phyloP scores from a whole-genome alignment of 2,797 vertebrate genomes.

The Hirundo rustica region DNA sequence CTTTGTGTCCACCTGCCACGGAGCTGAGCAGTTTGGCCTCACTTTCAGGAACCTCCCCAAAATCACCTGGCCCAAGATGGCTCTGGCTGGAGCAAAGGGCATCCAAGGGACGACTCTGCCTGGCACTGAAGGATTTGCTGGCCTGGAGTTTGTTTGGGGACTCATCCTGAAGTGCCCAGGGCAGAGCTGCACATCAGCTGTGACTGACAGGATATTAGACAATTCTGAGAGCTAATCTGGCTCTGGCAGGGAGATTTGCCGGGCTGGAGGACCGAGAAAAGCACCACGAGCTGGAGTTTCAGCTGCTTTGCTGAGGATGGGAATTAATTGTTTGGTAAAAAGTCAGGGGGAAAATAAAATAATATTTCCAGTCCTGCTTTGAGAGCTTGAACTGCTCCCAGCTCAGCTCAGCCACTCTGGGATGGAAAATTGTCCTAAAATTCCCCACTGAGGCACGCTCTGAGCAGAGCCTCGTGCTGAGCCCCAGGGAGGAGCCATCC shows the following conservation, averaged over 20 bases:
- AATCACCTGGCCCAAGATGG: not conserved
- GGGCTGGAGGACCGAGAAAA: not conserved
- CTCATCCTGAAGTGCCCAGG: not conserved
- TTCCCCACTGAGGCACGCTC: fast-evolving
- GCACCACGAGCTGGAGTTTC: not conserved
- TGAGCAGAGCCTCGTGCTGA: not conserved
- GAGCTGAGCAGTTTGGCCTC: not conserved
- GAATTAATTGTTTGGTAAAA: not conserved
- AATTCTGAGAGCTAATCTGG: not conserved
- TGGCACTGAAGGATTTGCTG: not conserved
- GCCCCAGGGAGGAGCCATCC: not conserved
- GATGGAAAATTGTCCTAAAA: not conserved
- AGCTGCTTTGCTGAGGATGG: not conserved
- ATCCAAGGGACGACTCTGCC: not conserved
- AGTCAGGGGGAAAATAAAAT: not conserved
- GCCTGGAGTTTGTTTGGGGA: not conserved
- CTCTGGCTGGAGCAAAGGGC: not conserved
- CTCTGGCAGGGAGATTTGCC: conserved; percentile 21
- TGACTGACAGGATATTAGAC: not conserved
- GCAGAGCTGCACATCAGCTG: not conserved
- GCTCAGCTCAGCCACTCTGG: not conserved
- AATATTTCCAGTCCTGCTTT: not conserved
- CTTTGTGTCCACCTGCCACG: not conserved
- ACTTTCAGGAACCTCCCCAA: not conserved
- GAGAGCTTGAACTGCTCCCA: not conserved